Conservation (phyloP, 2,888 invertebrate genomes). For the Cenopis cana region DNA sequence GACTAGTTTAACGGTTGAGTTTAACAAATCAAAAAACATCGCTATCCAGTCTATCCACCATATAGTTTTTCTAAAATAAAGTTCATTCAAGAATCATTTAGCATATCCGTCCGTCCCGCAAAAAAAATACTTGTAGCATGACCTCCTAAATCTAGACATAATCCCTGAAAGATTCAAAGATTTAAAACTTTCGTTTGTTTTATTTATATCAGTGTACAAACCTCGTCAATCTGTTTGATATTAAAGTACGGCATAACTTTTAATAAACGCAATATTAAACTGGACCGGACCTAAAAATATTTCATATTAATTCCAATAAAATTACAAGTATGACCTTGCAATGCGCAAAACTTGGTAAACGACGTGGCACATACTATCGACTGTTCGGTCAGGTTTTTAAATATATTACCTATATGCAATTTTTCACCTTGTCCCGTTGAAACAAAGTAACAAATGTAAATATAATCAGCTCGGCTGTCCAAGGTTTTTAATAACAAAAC, state of each 20-base stretch:
- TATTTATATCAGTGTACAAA: background rate
- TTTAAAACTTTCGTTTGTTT: background rate
- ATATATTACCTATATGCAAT: constrained; percentile 8
- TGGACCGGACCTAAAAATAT: background rate
- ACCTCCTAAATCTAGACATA: too few species aligned
- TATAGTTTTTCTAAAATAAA: too few species aligned
- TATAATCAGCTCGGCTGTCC: constrained; percentile 2
- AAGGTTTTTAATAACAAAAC: constrained; percentile 31
- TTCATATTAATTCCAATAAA: constrained; percentile 9
- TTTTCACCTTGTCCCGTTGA: constrained; percentile 5
- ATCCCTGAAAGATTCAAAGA: too few species aligned
- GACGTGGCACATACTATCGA: constrained; percentile 9
- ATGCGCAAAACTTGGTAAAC: constrained; percentile 24
- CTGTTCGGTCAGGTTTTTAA: background rate
- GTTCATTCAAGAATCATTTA: too few species aligned
- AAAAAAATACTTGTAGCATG: too few species aligned
- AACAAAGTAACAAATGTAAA: constrained; percentile 14
- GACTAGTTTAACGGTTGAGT: background rate
- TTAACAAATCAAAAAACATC: background rate
- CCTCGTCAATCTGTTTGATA: background rate
- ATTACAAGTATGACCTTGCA: constrained; percentile 19
- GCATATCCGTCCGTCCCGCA: too few species aligned
- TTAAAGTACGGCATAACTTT: background rate
- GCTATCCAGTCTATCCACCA: background rate
- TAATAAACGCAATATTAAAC: background rate